Conservation (phyloP, 2,797 vertebrate genomes). For the Silurus lanzhouensis region DNA sequence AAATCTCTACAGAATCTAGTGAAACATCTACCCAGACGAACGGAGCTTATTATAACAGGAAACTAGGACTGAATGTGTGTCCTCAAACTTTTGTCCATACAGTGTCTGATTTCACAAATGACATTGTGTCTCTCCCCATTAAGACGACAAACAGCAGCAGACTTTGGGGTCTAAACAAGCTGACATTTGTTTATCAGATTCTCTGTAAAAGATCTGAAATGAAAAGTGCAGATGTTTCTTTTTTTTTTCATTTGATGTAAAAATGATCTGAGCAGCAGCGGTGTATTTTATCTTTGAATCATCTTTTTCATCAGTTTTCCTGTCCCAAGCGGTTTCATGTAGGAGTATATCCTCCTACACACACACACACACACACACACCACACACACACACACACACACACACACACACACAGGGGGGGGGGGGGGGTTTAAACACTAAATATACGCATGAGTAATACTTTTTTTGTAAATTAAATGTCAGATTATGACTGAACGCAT, state of each 20-base stretch:
- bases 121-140: too few species aligned
- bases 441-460: conserved; percentile 4
- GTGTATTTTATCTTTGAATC: neutral
- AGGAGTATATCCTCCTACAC: conserved; percentile 3
- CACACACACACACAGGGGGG: neutral
- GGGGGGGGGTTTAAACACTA: neutral
- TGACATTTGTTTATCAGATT: too few species aligned
- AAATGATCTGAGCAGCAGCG: neutral
- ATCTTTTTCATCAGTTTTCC: neutral
- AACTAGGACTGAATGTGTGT: too few species aligned
- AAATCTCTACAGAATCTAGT: too few species aligned
- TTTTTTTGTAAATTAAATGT: conserved; percentile 22
- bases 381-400: conserved; percentile 1
- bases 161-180: too few species aligned
- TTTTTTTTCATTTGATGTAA: neutral
- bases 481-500: neutral
- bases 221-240: too few species aligned
- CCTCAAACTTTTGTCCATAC: too few species aligned
- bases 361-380: neutral
- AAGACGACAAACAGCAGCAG: too few species aligned
- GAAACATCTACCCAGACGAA: too few species aligned
- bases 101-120: too few species aligned
- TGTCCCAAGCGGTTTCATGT: neutral
- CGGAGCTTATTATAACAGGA: too few species aligned
- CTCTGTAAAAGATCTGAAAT: too few species aligned